phyloP scores from a whole-genome alignment of 2,888 invertebrate genomes.

The Vannuccia rotundouncinata region DNA sequence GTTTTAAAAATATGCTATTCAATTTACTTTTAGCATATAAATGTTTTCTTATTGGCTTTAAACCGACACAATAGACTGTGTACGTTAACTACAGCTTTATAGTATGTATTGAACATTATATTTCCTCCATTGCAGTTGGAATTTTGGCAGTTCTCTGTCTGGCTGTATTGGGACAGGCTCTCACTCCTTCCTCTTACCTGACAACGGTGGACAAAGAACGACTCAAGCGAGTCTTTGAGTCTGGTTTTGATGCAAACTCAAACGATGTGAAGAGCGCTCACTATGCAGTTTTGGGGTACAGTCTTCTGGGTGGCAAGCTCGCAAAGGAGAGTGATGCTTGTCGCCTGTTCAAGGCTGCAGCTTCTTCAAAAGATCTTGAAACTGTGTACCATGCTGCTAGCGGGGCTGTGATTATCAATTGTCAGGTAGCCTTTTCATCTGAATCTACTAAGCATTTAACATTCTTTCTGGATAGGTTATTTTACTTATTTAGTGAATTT shows the following conservation, averaged over 20 bases:
- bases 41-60: too few relatives aligned
- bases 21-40: too few relatives aligned
- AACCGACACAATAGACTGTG: too few relatives aligned
- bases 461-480: not conserved
- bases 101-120: too few relatives aligned
- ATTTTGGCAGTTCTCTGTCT: constrained; percentile 48
- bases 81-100: too few relatives aligned
- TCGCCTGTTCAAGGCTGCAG: constrained; percentile 56
- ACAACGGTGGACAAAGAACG: constrained; percentile 53
- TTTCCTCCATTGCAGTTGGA: constrained; percentile 43
- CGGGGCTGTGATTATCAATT: constrained; percentile 41
- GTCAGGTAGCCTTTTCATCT: not conserved
- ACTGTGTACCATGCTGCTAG: constrained; percentile 61
- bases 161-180: constrained; percentile 50
- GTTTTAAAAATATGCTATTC: too few relatives aligned
- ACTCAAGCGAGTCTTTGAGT: constrained; percentile 52
- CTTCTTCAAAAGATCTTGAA: constrained; percentile 56
- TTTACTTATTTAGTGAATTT: not conserved
- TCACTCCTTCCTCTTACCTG: constrained; percentile 53
- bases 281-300: constrained; percentile 69
- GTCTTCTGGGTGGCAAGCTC: constrained; percentile 63
- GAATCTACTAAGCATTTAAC: not conserved
- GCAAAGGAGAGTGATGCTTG: constrained; percentile 59
- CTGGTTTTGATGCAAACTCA: constrained; percentile 47
- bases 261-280: constrained; percentile 61